Percentiles rank a stretch among this genome's conserved stretches.
phyloP scores from a whole-genome alignment of 1,140 invertebrate species.

The Hyles vespertilio region DNA sequence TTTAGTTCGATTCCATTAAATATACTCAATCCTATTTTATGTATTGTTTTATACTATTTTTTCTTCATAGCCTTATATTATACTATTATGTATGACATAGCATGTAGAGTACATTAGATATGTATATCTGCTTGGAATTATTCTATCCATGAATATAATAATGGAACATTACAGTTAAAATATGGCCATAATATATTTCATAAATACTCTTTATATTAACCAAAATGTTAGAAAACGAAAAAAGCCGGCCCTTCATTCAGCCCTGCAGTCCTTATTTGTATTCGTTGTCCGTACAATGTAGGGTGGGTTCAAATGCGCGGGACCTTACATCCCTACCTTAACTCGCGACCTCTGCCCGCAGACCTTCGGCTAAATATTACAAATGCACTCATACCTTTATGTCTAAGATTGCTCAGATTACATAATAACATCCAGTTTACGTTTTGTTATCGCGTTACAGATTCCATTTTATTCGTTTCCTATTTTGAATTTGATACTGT shows the following conservation, averaged over 20 bases:
- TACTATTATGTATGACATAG: too few species aligned
- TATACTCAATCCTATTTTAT: too few species aligned
- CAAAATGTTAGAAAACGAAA: too few species aligned
- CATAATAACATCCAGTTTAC: too few species aligned
- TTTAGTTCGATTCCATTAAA: too few species aligned
- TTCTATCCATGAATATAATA: background rate
- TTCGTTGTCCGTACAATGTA: conserved; percentile 18
- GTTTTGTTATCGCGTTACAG: too few species aligned
- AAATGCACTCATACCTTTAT: background rate
- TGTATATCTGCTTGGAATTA: too few species aligned
- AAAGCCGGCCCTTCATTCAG: conserved; percentile 1
- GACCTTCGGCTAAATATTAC: conserved; percentile 23
- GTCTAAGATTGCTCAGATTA: background rate
- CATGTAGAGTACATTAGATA: too few species aligned
- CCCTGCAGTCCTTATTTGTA: conserved; percentile 23
- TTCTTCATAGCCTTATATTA: too few species aligned
- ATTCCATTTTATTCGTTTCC: too few species aligned
- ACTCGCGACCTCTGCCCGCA: conserved; percentile 27
- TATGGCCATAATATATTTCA: background rate
- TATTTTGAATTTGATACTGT: too few species aligned
- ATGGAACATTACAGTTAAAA: background rate
- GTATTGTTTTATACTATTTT: too few species aligned
- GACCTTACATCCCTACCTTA: conserved; percentile 30
- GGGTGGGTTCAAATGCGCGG: conserved; percentile 24
- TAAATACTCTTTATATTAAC: background rate